These are phyloP conservation scores for Phytoseiulus persimilis DNA, from an alignment of 2,888 invertebrate genomes.

Conservation along the genomic window DNA sequence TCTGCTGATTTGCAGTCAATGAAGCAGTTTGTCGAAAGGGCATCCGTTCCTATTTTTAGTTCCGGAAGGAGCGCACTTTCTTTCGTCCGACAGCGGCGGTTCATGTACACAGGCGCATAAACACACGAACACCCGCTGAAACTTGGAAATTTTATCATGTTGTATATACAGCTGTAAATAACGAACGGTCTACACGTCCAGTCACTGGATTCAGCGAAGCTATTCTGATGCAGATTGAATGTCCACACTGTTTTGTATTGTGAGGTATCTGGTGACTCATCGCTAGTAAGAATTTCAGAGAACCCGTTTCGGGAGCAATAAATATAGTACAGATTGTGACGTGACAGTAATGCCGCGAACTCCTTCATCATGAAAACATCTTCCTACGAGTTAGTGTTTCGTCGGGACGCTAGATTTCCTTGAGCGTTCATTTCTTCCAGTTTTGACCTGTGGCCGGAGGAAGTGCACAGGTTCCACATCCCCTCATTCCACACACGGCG, in stretches of 20 bases:
- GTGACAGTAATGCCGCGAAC: too few relatives aligned
- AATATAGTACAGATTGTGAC: too few relatives aligned
- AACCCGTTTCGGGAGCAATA: neutral
- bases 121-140: neutral
- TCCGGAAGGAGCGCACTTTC: neutral
- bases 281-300: neutral
- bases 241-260: neutral
- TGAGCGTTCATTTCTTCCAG: too few relatives aligned
- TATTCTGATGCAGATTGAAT: neutral
- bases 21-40: neutral
- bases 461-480: too few relatives aligned
- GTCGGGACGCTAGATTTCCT: too few relatives aligned
- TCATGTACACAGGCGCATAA: neutral
- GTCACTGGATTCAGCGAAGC: neutral
- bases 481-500: too few relatives aligned
- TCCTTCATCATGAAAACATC: too few relatives aligned
- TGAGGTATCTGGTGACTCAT: neutral
- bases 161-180: neutral
- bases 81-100: neutral
- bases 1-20: neutral
- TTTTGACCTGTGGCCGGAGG: too few relatives aligned
- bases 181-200: neutral
- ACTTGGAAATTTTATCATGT: neutral
- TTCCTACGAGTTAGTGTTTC: too few relatives aligned
- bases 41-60: neutral